These are phyloP conservation scores for Ceryle rudis DNA, from an alignment of 2,797 vertebrate genomes.

Conservation along the genomic window DNA sequence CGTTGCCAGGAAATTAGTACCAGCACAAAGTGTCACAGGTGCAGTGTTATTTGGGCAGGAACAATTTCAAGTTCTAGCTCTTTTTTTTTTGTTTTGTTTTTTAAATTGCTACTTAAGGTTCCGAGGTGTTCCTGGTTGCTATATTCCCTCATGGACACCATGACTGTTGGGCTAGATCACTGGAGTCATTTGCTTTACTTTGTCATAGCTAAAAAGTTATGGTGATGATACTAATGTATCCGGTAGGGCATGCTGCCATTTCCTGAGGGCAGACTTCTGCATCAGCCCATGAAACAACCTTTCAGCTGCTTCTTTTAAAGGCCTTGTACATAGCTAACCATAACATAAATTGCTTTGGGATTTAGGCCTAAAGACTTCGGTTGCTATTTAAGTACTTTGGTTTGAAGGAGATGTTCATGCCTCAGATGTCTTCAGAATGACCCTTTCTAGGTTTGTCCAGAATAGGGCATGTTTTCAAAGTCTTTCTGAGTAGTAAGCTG, in stretches of 20 bases:
- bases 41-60: neutral
- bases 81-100: neutral
- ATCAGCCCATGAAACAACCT: neutral
- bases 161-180: neutral
- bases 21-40: constrained; percentile 42
- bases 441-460: neutral
- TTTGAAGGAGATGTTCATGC: neutral
- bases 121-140: neutral
- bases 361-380: neutral
- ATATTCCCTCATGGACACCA: neutral
- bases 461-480: neutral
- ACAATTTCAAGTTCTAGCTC: neutral
- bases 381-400: neutral
- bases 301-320: neutral
- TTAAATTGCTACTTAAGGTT: neutral
- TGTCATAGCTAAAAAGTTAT: neutral
- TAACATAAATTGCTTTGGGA: neutral
- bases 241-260: neutral
- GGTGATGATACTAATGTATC: neutral
- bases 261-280: neutral
- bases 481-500: neutral
- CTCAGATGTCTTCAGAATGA: neutral
- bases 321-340: neutral
- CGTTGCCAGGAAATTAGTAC: constrained; percentile 12
- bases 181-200: neutral